Evolutionary conservation across 2,113 vertebrate species (phyloP).

Genomic region (Syrmaticus mikado): DNA sequence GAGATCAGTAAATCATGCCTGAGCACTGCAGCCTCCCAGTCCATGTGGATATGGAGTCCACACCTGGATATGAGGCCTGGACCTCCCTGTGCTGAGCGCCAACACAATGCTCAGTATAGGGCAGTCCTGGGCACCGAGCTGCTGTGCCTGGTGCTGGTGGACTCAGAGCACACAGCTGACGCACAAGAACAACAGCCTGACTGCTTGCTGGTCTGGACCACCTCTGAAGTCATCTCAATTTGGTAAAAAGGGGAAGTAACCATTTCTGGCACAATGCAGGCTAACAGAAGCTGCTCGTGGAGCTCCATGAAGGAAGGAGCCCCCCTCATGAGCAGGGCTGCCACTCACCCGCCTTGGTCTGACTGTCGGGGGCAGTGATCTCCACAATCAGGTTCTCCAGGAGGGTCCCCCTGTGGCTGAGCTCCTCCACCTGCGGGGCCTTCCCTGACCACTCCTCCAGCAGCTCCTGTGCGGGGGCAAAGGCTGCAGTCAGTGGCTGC

Average conservation of each 20-base stretch:
- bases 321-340: fast-evolving
- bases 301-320: neutral
- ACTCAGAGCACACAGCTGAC: fast-evolving
- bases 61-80: neutral
- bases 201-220: fast-evolving
- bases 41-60: neutral
- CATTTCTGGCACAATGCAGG: neutral
- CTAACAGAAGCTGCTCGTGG: neutral
- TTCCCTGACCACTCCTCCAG: conserved; percentile 88
- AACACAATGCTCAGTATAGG: fast-evolving
- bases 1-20: neutral
- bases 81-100: neutral
- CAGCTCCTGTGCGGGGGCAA: conserved; percentile 79
- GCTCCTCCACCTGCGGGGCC: conserved; percentile 84
- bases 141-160: neutral
- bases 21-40: neutral
- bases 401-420: conserved; percentile 86
- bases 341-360: conserved; percentile 80
- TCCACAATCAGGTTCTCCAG: conserved; percentile 92
- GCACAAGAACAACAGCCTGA: fast-evolving
- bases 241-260: neutral
- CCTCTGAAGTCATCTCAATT: neutral
- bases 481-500: neutral
- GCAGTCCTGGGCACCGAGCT: neutral
- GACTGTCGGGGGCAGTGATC: conserved; percentile 87